A percentile compares a stretch with the other conserved stretches of the same genome.
phyloP scores from a whole-genome alignment of 2,797 vertebrate genomes.

The Esox masquinongy region DNA sequence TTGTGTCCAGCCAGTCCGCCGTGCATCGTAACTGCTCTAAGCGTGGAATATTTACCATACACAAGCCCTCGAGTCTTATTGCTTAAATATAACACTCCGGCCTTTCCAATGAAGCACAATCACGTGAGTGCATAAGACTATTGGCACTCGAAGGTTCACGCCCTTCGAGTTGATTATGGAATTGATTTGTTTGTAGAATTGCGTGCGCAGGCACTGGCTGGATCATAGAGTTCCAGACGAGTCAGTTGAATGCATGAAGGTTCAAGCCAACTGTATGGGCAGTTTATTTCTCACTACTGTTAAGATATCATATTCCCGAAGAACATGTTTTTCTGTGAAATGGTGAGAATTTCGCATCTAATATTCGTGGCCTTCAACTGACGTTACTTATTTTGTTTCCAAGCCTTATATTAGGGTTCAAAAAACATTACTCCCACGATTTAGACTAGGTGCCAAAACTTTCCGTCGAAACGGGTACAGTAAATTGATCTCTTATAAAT shows the following conservation, averaged over 20 bases:
- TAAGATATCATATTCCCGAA: neutral
- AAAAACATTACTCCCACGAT: neutral
- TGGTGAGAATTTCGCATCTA: neutral
- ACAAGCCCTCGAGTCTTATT: no score
- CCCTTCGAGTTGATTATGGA: conserved; percentile 3
- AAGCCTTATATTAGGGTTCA: neutral
- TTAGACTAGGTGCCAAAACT: conserved; percentile 58
- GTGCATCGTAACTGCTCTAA: no score
- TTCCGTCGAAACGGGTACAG: conserved; percentile 42
- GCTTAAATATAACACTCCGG: neutral
- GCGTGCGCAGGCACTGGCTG: no score
- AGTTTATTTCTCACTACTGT: neutral
- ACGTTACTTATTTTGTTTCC: neutral
- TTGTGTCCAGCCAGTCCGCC: no score
- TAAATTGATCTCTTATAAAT: conserved; percentile 57
- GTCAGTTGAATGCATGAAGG: neutral
- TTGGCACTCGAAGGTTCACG: neutral
- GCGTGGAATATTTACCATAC: no score
- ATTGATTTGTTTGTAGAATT: neutral
- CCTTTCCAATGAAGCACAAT: neutral
- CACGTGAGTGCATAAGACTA: neutral
- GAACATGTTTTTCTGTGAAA: neutral
- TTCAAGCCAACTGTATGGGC: neutral
- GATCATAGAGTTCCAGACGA: neutral
- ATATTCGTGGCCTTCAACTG: neutral